Evolutionary conservation across 2,113 vertebrate genomes (phyloP), one percentile per base, ranked within the genome.

Genomic region (Plestiodon gilberti): DNA sequence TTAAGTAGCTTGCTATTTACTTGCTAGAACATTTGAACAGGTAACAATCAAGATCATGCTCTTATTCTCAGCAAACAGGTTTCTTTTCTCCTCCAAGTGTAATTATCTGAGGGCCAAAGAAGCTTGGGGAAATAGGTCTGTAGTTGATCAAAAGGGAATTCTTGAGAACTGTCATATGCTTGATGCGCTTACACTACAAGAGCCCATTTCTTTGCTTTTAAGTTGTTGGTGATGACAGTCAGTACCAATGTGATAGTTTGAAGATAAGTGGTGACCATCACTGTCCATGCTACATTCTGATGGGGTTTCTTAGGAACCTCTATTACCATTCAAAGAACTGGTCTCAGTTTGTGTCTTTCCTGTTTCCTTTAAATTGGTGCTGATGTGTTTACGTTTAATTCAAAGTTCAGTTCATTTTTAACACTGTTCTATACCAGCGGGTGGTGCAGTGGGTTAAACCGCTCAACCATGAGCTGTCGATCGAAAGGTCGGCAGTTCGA

Each of bases 21-120:
- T 89, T 23, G 82, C 2, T 23, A 35, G 5, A 86, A 17, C 20
- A 82, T 82, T 93, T 92, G 85, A 86, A 40, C 40, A 85, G 8
- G 13, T 6, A 90, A 75, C 30, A 86, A 90, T 79, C 1, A 88
- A 88, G 87, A 89, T 67, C 74, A 87, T 67, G 25, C 10, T 90
- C 55, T 8, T 40, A 30, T 87, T 86, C 23, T 59, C 88, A 92
- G 48, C 1, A 89, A 90, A 85, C 59, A 0, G 11, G 40, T 15
- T 2, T 1, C 55, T 80, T 8, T 81, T 33, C 81, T 4, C 38
- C 28, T 73, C 67, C 61, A 77, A 87, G 70, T 48, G 69, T 20
- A 22, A 25, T 77, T 77, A 77, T 40, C 84, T 80, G 84, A 38
- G 62, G 71, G 76, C 69, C 86, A 86, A 90, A 48, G 30, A 22